Percentiles rank a stretch among this genome's conserved stretches.
phyloP scores from a whole-genome alignment of 2,888 invertebrate species.

The Phengaris alcon region DNA sequence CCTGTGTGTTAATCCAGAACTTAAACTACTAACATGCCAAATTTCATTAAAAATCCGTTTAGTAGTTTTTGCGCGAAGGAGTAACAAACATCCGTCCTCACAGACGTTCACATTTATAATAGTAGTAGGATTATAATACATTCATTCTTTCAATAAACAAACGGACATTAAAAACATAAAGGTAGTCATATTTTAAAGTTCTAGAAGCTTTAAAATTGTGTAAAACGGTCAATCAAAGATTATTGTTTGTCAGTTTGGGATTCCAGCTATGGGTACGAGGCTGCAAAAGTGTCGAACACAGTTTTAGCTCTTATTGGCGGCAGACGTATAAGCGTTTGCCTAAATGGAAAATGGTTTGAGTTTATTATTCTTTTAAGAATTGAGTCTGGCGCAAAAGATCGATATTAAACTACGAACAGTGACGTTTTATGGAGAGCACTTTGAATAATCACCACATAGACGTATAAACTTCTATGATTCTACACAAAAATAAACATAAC shows the following conservation, averaged over 20 bases:
- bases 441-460: neutral
- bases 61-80: no score
- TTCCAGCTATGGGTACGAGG: neutral
- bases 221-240: slow-evolving; percentile 24
- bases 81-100: no score
- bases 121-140: no score
- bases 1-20: no score
- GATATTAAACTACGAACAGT: neutral
- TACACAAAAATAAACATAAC: no score
- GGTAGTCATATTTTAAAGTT: neutral
- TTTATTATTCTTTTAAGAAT: slow-evolving; percentile 15
- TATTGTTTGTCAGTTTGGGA: neutral
- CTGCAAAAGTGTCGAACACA: slow-evolving; percentile 1
- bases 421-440: neutral
- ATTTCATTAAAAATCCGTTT: no score
- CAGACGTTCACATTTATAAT: no score
- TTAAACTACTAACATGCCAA: no score
- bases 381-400: neutral
- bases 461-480: neutral
- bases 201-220: neutral
- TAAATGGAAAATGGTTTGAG: slow-evolving; percentile 16
- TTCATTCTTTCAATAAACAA: no score
- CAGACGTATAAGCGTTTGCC: slow-evolving; percentile 7
- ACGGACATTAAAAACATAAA: no score
- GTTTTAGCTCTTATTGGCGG: slow-evolving; percentile 7